Conservation (phyloP, 2,797 vertebrate genomes). For the Schizopygopsis pylzovi region DNA sequence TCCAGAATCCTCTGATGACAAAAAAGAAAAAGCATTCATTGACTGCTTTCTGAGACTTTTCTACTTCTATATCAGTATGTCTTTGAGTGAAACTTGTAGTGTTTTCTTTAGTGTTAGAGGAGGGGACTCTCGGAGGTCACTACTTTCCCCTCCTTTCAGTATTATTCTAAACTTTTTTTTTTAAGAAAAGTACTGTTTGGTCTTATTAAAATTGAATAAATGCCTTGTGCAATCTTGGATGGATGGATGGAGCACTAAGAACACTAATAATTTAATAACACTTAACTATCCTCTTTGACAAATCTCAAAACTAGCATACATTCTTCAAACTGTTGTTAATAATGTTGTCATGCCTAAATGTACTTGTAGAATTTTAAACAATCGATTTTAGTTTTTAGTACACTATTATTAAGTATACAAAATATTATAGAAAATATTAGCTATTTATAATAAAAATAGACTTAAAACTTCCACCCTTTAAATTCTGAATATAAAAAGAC, state of each 20-base stretch:
- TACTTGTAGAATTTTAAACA: too few relatives aligned
- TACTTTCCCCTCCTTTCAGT: slow-evolving; percentile 34
- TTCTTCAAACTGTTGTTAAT: too few relatives aligned
- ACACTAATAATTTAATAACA: too few relatives aligned
- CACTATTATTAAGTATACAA: too few relatives aligned
- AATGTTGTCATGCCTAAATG: too few relatives aligned
- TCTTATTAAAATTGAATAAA: neutral
- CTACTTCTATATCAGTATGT: slow-evolving; percentile 28
- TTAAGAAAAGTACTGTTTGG: slow-evolving; percentile 29
- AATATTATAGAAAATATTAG: too few relatives aligned
- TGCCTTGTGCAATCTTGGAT: too few relatives aligned
- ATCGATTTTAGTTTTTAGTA: too few relatives aligned
- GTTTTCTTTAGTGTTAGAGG: slow-evolving; percentile 57
- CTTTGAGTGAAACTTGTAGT: slow-evolving; percentile 61
- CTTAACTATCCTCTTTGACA: too few relatives aligned
- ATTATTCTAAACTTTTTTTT: slow-evolving; percentile 55
- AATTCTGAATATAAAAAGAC: neutral
- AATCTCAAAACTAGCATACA: too few relatives aligned
- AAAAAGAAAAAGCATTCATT: neutral
- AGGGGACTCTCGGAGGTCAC: slow-evolving; percentile 38
- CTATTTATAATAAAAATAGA: neutral
- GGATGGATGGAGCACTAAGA: too few relatives aligned
- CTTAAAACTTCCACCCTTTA: neutral
- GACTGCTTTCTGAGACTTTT: slow-evolving; percentile 9
- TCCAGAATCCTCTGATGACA: slow-evolving; percentile 14